Base-by-base conservation (phyloP, 2,113 vertebrate genomes). In the Pteruthius melanotis region DNA sequence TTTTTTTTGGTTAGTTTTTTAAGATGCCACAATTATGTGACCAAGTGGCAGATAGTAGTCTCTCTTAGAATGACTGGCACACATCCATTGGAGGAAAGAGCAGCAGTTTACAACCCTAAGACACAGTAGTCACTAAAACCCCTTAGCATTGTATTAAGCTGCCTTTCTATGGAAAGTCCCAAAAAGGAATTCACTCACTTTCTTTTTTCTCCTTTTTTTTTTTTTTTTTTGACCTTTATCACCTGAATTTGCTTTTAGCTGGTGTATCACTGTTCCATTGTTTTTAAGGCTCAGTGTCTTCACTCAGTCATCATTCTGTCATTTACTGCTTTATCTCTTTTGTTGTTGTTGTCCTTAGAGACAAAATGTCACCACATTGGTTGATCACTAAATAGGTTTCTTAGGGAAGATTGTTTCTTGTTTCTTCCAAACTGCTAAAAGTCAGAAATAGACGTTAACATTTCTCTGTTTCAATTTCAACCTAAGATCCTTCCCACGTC, bases 351-450 rank as follows among this genome's bases (percentile, higher is more conserved):
- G 39, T 86, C 60, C 69, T 60, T 78, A 78, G 74, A 80, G 44
- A 87, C 54, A 75, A 89, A 91, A 91, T 89, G 61, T 94, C 90
- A 87, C 50, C 42, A n/a, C 33, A 59, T 18, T 88, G 75, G n/a
- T 40, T 94, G 84, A 80, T 90, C 87, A 70, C 84, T 93, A 70
- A 93, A 82, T 53, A 80, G n/a, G 10, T 64, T 90, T 87, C 50
- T 50, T 54, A 42, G 26, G 86, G 40, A 60, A 79, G 87, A 79
- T 68, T 1, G 0, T n/a, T 78, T 87, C n/a, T 63, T 89, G 26
- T 84, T 84, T 91, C 26, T 35, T 93, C 35, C 80, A 50, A 80
- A 72, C 57, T 79, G 45, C 57, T 76, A 24, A 7, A 93, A 95
- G 84, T 74, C 84, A 93, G 54, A 77, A 95, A 63, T 54, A 65